A percentile compares a stretch with the other conserved stretches of the same genome.
phyloP scores from a whole-genome alignment of 2,797 vertebrate species.

The Acanthurus leucopareius region DNA sequence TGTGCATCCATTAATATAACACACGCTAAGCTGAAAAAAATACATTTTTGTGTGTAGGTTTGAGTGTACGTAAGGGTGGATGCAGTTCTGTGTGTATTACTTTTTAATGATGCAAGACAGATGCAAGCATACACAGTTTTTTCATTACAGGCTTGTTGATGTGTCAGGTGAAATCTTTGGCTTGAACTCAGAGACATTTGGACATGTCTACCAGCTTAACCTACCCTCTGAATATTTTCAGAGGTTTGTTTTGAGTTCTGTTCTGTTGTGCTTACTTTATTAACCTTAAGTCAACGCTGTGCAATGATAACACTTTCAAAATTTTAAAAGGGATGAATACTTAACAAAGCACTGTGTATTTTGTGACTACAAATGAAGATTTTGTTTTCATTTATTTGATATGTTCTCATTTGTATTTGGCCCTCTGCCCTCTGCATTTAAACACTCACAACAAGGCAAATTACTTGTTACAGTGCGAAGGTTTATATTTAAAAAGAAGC shows the following conservation, averaged over 20 bases:
- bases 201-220: not conserved
- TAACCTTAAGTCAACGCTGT: not conserved
- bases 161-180: conserved; percentile 33
- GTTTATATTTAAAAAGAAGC: not conserved
- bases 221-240: conserved; percentile 9
- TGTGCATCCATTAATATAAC: conserved; percentile 18
- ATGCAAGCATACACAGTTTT: conserved; percentile 49
- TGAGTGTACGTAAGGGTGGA: not conserved
- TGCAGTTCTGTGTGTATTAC: conserved; percentile 19
- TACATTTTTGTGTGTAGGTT: conserved; percentile 1
- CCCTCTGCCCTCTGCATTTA: not conserved
- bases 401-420: not conserved
- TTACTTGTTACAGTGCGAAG: not conserved
- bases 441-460: not conserved
- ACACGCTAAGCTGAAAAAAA: not conserved
- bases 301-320: not conserved
- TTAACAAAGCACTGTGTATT: not conserved
- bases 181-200: not conserved
- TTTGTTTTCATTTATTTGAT: conserved; percentile 1
- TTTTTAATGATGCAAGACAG: conserved; percentile 60
- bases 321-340: not conserved
- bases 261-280: not conserved
- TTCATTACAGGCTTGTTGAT: conserved; percentile 20
- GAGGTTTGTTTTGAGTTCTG: conserved; percentile 2
- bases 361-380: not conserved